Evolutionary conservation across 2,113 vertebrate genomes (phyloP).

Genomic region (Corythoichthys haematopterus): DNA sequence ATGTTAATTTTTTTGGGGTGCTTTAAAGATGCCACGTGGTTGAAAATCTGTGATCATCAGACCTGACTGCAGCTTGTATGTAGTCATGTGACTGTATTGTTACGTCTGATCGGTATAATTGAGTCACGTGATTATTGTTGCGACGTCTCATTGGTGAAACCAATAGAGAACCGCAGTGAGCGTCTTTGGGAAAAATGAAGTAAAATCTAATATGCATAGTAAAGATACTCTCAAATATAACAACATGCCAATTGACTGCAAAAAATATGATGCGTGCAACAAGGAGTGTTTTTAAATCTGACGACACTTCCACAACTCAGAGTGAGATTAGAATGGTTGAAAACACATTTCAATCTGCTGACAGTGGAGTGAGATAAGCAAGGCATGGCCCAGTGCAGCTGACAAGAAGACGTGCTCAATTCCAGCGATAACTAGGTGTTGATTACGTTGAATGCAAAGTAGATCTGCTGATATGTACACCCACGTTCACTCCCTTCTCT

Average conservation of each 20-base stretch:
- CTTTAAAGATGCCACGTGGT: too few relatives aligned
- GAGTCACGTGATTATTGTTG: too few relatives aligned
- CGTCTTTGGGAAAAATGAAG: too few relatives aligned
- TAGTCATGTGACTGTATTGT: too few relatives aligned
- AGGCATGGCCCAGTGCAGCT: slow-evolving; percentile 56
- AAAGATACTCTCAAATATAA: too few relatives aligned
- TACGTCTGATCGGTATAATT: too few relatives aligned
- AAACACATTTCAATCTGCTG: slow-evolving; percentile 62
- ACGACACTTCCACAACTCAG: neutral
- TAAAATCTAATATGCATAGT: too few relatives aligned
- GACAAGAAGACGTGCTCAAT: slow-evolving; percentile 67
- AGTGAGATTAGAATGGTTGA: slow-evolving; percentile 50
- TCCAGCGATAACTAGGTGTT: slow-evolving; percentile 70
- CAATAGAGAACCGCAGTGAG: too few relatives aligned
- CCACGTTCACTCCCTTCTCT: slow-evolving; percentile 19
- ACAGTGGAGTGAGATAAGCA: slow-evolving; percentile 51
- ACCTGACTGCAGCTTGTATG: too few relatives aligned
- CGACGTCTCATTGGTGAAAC: too few relatives aligned
- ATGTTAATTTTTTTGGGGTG: too few relatives aligned
- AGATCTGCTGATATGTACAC: slow-evolving; percentile 52
- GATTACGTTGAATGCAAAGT: slow-evolving; percentile 67
- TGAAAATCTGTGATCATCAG: too few relatives aligned
- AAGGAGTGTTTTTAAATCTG: neutral
- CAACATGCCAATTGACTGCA: neutral
- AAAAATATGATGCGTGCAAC: slow-evolving; percentile 8